Evolutionary conservation across 2,888 invertebrate species (phyloP).

Genomic region (Schizotus pectinicornis): DNA sequence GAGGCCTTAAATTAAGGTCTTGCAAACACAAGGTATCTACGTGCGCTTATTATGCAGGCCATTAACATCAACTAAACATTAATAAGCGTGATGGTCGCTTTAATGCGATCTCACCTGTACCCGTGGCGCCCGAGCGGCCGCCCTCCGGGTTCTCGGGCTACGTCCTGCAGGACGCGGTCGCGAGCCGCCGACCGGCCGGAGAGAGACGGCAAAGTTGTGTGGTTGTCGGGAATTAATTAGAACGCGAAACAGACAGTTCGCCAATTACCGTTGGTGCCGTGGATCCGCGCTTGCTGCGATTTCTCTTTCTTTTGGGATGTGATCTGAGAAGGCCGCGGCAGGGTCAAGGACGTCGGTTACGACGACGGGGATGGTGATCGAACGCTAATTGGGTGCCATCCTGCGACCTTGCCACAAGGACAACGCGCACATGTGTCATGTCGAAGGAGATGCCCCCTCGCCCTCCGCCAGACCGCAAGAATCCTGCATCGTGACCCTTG

Average conservation of each 20-base stretch:
- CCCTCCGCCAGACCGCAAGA: not conserved
- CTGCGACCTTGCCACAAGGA: constrained; percentile 31
- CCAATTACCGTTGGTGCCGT: constrained; percentile 44
- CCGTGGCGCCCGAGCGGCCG: constrained; percentile 30
- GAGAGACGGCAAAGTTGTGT: constrained; percentile 21
- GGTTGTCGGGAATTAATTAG: constrained; percentile 36
- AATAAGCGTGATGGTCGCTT: constrained; percentile 29
- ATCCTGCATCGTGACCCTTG: constrained; percentile 1
- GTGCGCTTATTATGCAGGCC: constrained; percentile 28
- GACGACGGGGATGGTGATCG: constrained; percentile 18
- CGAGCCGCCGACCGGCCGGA: constrained; percentile 3
- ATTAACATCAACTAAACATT: constrained; percentile 32
- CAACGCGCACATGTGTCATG: constrained; percentile 3
- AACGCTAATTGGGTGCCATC: constrained; percentile 29
- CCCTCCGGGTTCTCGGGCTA: constrained; percentile 5
- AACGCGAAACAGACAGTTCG: constrained; percentile 36
- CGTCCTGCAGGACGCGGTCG: constrained; percentile 6
- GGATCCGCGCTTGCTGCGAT: constrained; percentile 32
- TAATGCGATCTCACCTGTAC: constrained; percentile 34
- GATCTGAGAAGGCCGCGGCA: constrained; percentile 41
- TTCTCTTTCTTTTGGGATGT: constrained; percentile 25
- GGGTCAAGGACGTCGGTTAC: constrained; percentile 42
- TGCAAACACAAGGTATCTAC: constrained; percentile 13
- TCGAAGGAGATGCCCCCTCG: not conserved
- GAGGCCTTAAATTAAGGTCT: constrained; percentile 10